Conservation (phyloP, 2,888 invertebrate genomes). For the Archips xylosteana region DNA sequence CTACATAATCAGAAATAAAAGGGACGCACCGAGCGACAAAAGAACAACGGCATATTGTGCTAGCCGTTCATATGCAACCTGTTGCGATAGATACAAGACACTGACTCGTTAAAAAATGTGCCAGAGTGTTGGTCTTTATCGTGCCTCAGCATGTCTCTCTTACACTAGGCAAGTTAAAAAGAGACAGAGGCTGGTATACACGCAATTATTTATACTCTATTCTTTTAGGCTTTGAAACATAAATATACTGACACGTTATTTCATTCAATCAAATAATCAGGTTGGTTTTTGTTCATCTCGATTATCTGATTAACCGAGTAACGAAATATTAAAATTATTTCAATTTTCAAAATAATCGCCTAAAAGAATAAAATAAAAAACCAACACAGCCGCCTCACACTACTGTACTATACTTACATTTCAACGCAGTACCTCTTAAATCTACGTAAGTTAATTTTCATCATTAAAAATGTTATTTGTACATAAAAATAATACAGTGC, state of each 20-base stretch:
- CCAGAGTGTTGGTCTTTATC: slow-evolving; percentile 1
- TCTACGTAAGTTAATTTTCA: slow-evolving; percentile 76
- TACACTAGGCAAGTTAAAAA: neutral
- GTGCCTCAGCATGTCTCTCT: slow-evolving; percentile 11
- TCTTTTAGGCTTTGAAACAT: neutral
- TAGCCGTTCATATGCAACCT: slow-evolving; percentile 9
- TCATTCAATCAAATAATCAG: neutral
- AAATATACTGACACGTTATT: neutral
- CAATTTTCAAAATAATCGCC: neutral
- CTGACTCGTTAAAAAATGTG: slow-evolving; percentile 2
- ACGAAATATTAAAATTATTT: neutral
- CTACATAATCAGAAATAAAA: neutral
- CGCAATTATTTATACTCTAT: neutral
- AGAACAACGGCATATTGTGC: neutral
- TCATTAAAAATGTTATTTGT: slow-evolving; percentile 83
- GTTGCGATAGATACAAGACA: slow-evolving; percentile 6
- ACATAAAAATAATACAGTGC: slow-evolving; percentile 81
- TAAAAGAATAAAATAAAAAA: neutral
- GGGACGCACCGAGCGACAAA: neutral
- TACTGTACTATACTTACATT: slow-evolving; percentile 36
- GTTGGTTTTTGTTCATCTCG: neutral
- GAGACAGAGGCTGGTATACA: slow-evolving; percentile 3
- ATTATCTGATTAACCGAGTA: neutral
- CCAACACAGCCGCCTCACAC: slow-evolving; percentile 2
- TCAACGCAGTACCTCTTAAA: slow-evolving; percentile 55